Conservation (phyloP, 1,140 invertebrate species). For the Arion vulgaris region DNA sequence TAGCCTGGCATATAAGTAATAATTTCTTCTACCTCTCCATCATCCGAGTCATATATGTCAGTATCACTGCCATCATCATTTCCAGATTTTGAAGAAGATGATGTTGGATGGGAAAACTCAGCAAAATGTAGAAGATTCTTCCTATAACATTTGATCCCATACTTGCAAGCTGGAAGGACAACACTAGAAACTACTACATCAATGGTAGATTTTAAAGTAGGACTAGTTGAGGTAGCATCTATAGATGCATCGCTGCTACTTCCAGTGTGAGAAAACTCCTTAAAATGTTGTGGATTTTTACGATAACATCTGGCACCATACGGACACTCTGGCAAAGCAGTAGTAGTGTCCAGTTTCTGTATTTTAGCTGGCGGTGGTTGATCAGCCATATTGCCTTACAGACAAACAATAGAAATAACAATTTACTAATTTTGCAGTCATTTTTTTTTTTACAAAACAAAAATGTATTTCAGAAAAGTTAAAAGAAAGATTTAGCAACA, state of each 20-base stretch:
- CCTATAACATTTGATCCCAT: constrained; percentile 58
- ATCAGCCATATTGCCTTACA: constrained; percentile 12
- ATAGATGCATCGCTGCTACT: background rate
- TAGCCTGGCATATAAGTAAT: too few species aligned
- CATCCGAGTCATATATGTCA: constrained; percentile 48
- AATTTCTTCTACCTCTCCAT: constrained; percentile 34
- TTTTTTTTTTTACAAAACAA: too few species aligned
- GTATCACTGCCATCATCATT: constrained; percentile 45
- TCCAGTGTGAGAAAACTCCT: background rate
- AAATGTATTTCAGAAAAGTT: too few species aligned
- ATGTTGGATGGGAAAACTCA: constrained; percentile 57
- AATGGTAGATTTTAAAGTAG: background rate
- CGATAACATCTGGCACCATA: constrained; percentile 5
- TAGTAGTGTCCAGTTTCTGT: background rate
- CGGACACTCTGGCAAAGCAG: background rate
- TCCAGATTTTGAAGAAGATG: background rate
- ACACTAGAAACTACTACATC: background rate
- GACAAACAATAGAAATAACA: too few species aligned
- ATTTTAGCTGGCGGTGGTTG: constrained; percentile 1
- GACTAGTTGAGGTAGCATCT: background rate
- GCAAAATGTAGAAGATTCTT: constrained; percentile 63
- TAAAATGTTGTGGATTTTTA: constrained; percentile 14
- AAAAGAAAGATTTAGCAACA: too few species aligned
- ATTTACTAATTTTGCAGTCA: too few species aligned
- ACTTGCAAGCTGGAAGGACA: constrained; percentile 54